phyloP scores from a whole-genome alignment of 2,888 invertebrate genomes.

The Dinocampus coccinellae region DNA sequence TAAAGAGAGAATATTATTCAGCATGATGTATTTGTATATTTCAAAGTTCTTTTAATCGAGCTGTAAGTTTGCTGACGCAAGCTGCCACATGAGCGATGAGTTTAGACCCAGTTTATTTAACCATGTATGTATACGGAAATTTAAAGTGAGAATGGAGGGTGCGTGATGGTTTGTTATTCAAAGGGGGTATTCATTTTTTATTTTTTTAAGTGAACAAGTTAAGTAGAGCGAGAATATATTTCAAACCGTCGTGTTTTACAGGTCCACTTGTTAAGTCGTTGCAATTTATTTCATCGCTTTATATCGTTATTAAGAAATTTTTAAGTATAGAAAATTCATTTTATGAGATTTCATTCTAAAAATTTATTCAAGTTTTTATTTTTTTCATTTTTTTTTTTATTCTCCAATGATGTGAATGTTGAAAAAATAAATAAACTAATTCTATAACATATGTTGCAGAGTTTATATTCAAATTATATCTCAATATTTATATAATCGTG shows the following conservation, averaged over 20 bases:
- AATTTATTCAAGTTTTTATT: background rate
- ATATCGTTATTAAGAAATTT: conserved; percentile 37
- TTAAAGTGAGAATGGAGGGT: background rate
- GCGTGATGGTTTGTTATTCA: too few species aligned
- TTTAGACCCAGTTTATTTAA: background rate
- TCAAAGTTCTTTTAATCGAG: background rate
- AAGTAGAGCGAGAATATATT: conserved; percentile 13
- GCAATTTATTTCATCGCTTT: conserved; percentile 61
- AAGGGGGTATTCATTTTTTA: too few species aligned
- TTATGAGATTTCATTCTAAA: conserved; percentile 39
- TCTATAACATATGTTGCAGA: too few species aligned
- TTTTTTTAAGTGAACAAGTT: background rate
- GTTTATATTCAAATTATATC: conserved; percentile 30
- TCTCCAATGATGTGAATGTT: too few species aligned
- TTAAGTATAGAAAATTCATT: conserved; percentile 37
- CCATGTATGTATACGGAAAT: background rate
- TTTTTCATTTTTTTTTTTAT: too few species aligned
- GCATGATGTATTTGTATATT: background rate
- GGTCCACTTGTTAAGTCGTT: conserved; percentile 51
- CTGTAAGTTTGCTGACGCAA: background rate
- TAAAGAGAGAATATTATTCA: too few species aligned
- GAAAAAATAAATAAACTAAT: too few species aligned
- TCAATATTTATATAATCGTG: conserved; percentile 24
- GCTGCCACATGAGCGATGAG: background rate
- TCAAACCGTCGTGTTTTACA: conserved; percentile 14